These are phyloP conservation scores for Eretmocerus hayati DNA, from an alignment of 2,888 invertebrate species.

Conservation along the genomic window DNA sequence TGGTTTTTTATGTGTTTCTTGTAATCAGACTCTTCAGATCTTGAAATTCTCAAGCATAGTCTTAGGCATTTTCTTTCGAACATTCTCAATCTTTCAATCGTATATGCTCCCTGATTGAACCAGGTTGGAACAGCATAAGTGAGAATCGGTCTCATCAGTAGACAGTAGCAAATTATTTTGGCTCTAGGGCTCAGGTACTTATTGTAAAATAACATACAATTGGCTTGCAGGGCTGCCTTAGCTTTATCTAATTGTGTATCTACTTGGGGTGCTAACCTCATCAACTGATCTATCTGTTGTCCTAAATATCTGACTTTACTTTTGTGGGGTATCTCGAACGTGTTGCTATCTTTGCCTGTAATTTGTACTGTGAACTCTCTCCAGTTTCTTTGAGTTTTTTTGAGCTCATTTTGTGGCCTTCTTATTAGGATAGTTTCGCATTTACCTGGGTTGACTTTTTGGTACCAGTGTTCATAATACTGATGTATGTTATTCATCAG, in stretches of 20 bases:
- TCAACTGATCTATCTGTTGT: constrained; percentile 7
- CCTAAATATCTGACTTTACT: constrained; percentile 13
- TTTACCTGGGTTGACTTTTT: constrained; percentile 11
- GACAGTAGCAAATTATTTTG: constrained; percentile 10
- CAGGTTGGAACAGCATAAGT: constrained; percentile 13
- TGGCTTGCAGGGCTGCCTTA: neutral
- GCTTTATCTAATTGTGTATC: constrained; percentile 12
- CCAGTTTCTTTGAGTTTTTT: neutral
- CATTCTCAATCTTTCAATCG: constrained; percentile 1
- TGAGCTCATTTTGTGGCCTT: constrained; percentile 1
- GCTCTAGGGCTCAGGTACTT: constrained; percentile 4
- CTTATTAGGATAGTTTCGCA: constrained; percentile 20
- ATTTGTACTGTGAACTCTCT: constrained; percentile 14
- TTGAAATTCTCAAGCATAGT: neutral
- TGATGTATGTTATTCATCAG: constrained; percentile 10
- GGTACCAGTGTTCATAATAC: constrained; percentile 10
- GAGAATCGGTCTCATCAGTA: constrained; percentile 12
- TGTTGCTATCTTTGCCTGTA: neutral
- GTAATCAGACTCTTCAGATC: neutral
- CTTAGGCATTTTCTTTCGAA: constrained; percentile 1
- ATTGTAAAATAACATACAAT: constrained; percentile 17
- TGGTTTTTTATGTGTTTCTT: neutral
- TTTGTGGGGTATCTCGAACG: neutral
- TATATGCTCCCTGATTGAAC: constrained; percentile 2
- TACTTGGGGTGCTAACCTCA: constrained; percentile 4